Conservation (phyloP, 1,140 invertebrate genomes). For the Anastrepha obliqua region DNA sequence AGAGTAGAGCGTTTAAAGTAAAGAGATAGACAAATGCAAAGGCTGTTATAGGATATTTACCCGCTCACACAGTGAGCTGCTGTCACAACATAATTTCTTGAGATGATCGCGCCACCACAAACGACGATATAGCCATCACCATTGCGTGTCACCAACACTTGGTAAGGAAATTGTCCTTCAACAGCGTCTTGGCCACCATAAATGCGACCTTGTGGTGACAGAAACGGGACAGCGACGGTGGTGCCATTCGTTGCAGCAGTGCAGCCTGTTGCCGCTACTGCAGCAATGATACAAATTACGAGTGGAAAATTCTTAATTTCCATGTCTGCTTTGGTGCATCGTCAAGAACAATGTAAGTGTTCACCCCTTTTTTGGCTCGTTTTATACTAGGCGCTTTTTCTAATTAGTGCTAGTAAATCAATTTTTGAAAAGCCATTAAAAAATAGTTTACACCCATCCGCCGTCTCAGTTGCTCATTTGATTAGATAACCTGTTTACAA, state of each 20-base stretch:
- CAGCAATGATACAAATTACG: not conserved
- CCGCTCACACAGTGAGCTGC: constrained; percentile 76
- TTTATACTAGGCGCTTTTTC: not conserved
- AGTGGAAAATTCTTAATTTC: not conserved
- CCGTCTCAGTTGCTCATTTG: too few species aligned
- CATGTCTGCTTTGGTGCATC: not conserved
- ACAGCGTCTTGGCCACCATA: constrained; percentile 61
- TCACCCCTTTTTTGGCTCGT: not conserved
- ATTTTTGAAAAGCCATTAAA: too few species aligned
- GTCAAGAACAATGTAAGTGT: not conserved
- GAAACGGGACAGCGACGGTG: not conserved
- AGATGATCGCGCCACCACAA: constrained; percentile 78
- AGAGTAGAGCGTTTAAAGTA: not conserved
- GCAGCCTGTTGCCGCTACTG: not conserved
- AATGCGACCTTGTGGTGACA: constrained; percentile 57
- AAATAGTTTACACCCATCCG: too few species aligned
- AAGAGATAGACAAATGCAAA: not conserved
- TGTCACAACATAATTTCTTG: constrained; percentile 75
- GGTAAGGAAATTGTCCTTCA: constrained; percentile 62
- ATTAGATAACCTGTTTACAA: too few species aligned
- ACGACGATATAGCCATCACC: constrained; percentile 62
- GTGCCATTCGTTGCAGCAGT: not conserved
- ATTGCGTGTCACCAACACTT: constrained; percentile 57
- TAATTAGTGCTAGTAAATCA: too few species aligned
- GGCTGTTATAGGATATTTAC: not conserved